These are phyloP conservation scores for Drosophila ananassae DNA, from an alignment of 1,140 invertebrate species.

Conservation along the genomic window DNA sequence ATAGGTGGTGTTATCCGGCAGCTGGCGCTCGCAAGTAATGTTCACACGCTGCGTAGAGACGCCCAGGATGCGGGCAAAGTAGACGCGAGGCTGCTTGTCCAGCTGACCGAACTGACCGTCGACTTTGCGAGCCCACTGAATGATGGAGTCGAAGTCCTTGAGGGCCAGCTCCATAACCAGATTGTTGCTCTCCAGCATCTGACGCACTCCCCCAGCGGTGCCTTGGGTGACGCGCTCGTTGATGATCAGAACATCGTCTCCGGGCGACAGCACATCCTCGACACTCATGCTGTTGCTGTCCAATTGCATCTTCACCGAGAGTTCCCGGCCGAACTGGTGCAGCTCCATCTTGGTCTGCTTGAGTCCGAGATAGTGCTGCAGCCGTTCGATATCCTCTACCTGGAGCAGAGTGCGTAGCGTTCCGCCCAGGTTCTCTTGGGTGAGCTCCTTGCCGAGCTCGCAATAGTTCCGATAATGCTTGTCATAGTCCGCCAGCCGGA, in stretches of 20 bases:
- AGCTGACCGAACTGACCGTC: slow-evolving; percentile 45
- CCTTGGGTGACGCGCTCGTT: slow-evolving; percentile 30
- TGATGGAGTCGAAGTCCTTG: slow-evolving; percentile 60
- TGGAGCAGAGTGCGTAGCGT: slow-evolving; percentile 61
- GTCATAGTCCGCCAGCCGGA: slow-evolving; percentile 45
- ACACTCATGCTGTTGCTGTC: slow-evolving; percentile 24
- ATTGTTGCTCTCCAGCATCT: slow-evolving; percentile 52
- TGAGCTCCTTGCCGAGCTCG: slow-evolving; percentile 40
- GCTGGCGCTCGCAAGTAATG: slow-evolving; percentile 64
- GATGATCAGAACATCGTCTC: slow-evolving; percentile 69
- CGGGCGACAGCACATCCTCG: slow-evolving; percentile 67
- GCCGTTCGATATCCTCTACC: slow-evolving; percentile 68
- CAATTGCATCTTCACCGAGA: slow-evolving; percentile 60
- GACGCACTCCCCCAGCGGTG: slow-evolving; percentile 14
- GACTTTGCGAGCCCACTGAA: slow-evolving; percentile 47
- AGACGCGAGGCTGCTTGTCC: slow-evolving; percentile 59
- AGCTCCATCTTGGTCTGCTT: slow-evolving; percentile 65
- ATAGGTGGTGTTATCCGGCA: slow-evolving; percentile 60
- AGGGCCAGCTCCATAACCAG: slow-evolving; percentile 58
- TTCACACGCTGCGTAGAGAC: slow-evolving; percentile 66
- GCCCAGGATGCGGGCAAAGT: slow-evolving; percentile 60
- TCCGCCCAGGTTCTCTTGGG: slow-evolving; percentile 44
- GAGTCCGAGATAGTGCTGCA: slow-evolving; percentile 59
- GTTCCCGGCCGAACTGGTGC: slow-evolving; percentile 65
- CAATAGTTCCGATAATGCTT: slow-evolving; percentile 59